phyloP scores from a whole-genome alignment of 1,140 invertebrate species.

The Caenorhabditis briggsae region DNA sequence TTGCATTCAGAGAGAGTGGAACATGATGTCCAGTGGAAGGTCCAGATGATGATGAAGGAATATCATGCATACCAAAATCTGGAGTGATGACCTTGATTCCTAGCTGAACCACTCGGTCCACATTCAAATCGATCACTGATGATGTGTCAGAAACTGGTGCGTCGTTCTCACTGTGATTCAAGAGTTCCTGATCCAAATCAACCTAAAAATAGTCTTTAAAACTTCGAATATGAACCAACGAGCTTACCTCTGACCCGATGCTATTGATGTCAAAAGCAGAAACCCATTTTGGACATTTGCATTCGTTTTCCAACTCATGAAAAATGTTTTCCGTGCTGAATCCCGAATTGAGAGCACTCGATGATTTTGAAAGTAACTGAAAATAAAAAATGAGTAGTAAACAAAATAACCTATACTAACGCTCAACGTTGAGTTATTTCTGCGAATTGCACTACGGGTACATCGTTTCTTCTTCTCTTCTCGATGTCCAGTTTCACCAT shows the following conservation, averaged over 20 bases:
- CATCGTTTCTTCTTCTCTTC: conserved; percentile 13
- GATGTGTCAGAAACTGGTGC: neutral
- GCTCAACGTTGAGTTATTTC: conserved; percentile 29
- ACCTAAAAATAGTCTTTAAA: neutral
- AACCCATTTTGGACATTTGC: neutral
- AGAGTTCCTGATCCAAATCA: neutral
- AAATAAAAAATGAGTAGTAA: neutral
- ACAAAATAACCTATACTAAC: neutral
- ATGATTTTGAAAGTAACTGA: conserved; percentile 15
- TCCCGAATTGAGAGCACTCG: neutral
- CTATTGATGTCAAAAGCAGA: conserved; percentile 12
- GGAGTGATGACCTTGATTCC: conserved; percentile 15
- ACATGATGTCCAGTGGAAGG: neutral
- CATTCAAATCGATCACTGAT: neutral
- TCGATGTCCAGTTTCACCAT: conserved; percentile 6
- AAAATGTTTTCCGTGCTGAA: conserved; percentile 1
- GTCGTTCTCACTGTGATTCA: neutral
- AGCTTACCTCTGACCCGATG: neutral
- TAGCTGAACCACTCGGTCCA: neutral
- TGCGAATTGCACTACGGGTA: conserved; percentile 10
- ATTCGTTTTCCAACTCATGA: neutral
- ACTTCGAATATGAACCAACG: neutral
- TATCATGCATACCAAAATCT: neutral
- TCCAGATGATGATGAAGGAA: neutral
- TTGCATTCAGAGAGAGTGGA: neutral